Conservation (phyloP, 2,797 vertebrate genomes). For the Pelochelys cantorii region DNA sequence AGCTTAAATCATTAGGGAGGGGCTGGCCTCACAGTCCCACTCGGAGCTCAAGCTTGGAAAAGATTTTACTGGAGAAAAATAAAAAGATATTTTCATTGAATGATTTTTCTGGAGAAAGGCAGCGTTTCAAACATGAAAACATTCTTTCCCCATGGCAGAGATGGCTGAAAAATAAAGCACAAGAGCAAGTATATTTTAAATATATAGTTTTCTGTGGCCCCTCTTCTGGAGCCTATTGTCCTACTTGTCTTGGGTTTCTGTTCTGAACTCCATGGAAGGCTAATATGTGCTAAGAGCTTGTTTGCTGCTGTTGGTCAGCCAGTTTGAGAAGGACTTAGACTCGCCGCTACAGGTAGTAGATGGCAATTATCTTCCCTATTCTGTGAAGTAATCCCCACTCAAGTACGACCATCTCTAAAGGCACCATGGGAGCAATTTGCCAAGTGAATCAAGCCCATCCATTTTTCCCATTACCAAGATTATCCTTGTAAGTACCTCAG, state of each 20-base stretch:
- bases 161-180: not conserved
- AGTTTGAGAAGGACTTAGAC: not conserved
- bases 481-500: not conserved
- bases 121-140: not conserved
- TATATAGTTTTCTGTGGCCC: not conserved
- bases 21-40: not conserved
- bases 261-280: not conserved
- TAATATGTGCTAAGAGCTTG: not conserved
- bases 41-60: not conserved
- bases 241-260: too few species aligned
- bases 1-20: not conserved
- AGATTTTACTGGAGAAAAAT: not conserved
- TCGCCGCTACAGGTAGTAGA: not conserved
- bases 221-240: not conserved
- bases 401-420: not conserved
- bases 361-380: not conserved
- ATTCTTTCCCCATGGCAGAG: not conserved
- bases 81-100: not conserved
- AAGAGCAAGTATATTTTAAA: not conserved
- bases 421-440: not conserved
- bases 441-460: not conserved
- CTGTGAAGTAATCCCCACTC: rapidly evolving
- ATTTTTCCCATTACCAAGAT: not conserved
- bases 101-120: not conserved
- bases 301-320: not conserved